Percentiles rank a stretch among this genome's conserved stretches.
These are phyloP conservation scores for Plemyria rubiginata DNA, from an alignment of 2,888 invertebrate genomes.

Conservation along the genomic window DNA sequence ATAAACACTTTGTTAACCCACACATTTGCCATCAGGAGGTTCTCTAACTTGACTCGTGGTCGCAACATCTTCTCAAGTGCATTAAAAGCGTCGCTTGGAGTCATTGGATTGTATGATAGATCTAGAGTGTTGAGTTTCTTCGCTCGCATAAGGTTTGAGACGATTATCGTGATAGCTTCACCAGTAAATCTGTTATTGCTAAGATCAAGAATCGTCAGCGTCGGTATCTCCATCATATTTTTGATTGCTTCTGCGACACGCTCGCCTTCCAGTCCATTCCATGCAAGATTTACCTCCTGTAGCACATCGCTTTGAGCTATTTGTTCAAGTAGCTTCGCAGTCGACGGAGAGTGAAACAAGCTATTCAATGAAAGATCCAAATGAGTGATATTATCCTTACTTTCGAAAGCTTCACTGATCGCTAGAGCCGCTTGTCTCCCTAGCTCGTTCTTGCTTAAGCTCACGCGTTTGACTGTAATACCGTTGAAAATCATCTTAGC, in stretches of 20 bases:
- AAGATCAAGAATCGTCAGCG: constrained; percentile 48
- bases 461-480: constrained; percentile 40
- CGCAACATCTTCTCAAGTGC: constrained; percentile 49
- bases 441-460: constrained; percentile 54
- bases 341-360: constrained; percentile 45
- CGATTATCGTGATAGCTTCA: constrained; percentile 45
- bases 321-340: constrained; percentile 47
- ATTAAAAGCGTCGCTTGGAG: constrained; percentile 45
- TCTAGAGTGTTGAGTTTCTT: constrained; percentile 51
- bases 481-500: constrained; percentile 47
- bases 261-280: constrained; percentile 51
- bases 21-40: constrained; percentile 51
- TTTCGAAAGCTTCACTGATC: constrained; percentile 49
- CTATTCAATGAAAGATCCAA: constrained; percentile 58
- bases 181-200: constrained; percentile 53
- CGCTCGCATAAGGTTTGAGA: constrained; percentile 44
- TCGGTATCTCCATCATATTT: constrained; percentile 44
- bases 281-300: constrained; percentile 54
- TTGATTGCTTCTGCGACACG: constrained; percentile 48
- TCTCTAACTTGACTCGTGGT: constrained; percentile 49
- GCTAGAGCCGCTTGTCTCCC: constrained; percentile 45
- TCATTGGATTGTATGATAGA: constrained; percentile 58
- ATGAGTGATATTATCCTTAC: constrained; percentile 48
- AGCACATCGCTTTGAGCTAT: constrained; percentile 46
- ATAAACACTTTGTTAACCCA: constrained; percentile 51